Percentiles rank a stretch among this genome's conserved stretches.
Conservation (phyloP, 2,797 vertebrate species). For the Gorsachius magnificus region DNA sequence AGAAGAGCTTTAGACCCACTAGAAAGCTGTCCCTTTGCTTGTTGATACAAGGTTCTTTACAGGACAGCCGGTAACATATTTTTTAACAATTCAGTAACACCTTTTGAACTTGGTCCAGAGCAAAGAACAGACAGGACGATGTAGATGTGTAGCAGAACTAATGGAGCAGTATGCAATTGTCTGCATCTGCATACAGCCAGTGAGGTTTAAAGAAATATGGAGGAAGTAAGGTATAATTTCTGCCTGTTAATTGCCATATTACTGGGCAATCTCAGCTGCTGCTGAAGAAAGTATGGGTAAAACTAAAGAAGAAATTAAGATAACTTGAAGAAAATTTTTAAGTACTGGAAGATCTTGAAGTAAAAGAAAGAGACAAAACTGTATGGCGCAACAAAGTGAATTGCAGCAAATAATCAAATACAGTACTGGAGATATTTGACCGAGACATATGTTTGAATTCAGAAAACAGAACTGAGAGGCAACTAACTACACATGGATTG, state of each 20-base stretch:
- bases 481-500: background rate
- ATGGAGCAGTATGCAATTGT: background rate
- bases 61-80: background rate
- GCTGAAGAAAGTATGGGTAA: background rate
- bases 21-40: background rate
- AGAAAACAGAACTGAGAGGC: background rate
- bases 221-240: background rate
- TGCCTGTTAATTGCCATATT: background rate
- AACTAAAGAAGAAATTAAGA: background rate
- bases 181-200: background rate
- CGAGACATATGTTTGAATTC: background rate
- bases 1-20: background rate
- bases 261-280: background rate
- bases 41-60: background rate
- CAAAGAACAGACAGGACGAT: background rate
- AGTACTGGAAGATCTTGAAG: background rate
- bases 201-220: background rate
- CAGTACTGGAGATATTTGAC: background rate
- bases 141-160: background rate
- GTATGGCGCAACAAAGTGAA: background rate
- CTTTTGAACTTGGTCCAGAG: background rate
- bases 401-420: background rate
- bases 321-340: background rate
- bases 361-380: background rate
- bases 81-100: background rate